Evolutionary conservation across 2,888 invertebrate species (phyloP).

Genomic region (Hemicrepidius hirtus): DNA sequence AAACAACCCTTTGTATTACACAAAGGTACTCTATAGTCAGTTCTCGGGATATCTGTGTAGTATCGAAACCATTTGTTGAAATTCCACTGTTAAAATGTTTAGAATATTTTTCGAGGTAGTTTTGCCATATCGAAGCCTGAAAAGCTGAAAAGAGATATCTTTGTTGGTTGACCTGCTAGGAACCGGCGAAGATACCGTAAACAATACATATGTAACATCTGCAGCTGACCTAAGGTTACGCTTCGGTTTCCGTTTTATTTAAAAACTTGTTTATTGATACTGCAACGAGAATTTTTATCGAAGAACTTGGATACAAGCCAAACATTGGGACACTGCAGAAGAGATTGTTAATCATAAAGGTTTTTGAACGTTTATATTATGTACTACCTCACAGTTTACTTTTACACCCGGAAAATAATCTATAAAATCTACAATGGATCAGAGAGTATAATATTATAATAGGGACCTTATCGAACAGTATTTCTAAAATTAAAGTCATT

Average conservation of each 20-base stretch:
- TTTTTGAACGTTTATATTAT: too few relatives aligned
- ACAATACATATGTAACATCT: constrained; percentile 51
- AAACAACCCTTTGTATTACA: too few relatives aligned
- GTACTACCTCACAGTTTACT: too few relatives aligned
- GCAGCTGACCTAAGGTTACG: constrained; percentile 37
- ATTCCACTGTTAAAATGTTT: neutral
- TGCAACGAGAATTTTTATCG: constrained; percentile 40
- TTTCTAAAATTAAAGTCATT: too few relatives aligned
- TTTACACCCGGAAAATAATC: too few relatives aligned
- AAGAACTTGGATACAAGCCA: constrained; percentile 39
- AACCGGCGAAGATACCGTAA: constrained; percentile 35
- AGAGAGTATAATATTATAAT: too few relatives aligned
- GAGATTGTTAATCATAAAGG: neutral
- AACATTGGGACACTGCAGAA: constrained; percentile 15
- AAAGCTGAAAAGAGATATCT: constrained; percentile 4
- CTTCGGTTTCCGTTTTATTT: constrained; percentile 30
- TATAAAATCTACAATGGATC: too few relatives aligned
- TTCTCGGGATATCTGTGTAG: neutral
- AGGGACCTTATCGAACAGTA: too few relatives aligned
- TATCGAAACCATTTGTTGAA: neutral
- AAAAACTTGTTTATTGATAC: constrained; percentile 48
- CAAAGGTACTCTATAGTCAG: too few relatives aligned
- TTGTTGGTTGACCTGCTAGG: constrained; percentile 34
- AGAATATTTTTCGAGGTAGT: too few relatives aligned
- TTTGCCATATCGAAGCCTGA: constrained; percentile 6